These are phyloP conservation scores for Volucella inflata DNA, from an alignment of 2,888 invertebrate species.

Conservation along the genomic window DNA sequence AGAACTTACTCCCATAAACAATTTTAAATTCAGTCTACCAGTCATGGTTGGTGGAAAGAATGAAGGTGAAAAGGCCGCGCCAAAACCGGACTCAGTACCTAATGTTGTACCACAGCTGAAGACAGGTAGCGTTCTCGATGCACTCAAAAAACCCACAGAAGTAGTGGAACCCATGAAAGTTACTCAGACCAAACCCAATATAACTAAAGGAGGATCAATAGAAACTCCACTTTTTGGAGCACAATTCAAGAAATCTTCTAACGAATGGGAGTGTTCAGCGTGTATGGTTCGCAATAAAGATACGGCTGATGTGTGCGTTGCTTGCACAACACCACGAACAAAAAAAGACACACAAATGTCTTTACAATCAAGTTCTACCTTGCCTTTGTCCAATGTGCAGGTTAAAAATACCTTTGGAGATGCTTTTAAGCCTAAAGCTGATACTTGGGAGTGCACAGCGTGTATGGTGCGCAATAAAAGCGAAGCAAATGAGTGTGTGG, in stretches of 20 bases:
- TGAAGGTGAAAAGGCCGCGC: constrained; percentile 1
- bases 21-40: constrained; percentile 86
- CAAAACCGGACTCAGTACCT: not conserved
- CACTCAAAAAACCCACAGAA: constrained; percentile 77
- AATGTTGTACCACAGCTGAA: constrained; percentile 80
- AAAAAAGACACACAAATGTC: constrained; percentile 65
- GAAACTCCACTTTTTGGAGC: constrained; percentile 78
- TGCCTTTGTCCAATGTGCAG: constrained; percentile 53
- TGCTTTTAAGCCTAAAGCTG: constrained; percentile 85
- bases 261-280: constrained; percentile 88
- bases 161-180: constrained; percentile 22
- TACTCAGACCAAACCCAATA: constrained; percentile 16
- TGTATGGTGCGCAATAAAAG: constrained; percentile 86
- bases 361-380: constrained; percentile 41
- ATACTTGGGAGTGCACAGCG: constrained; percentile 86
- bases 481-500: constrained; percentile 84
- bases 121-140: constrained; percentile 84
- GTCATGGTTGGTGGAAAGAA: constrained; percentile 79
- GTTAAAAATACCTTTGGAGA: constrained; percentile 81
- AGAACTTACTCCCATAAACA: constrained; percentile 84
- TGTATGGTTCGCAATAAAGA: constrained; percentile 87
- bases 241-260: constrained; percentile 85
- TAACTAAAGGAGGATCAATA: not conserved
- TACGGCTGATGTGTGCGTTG: constrained; percentile 84
- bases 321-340: constrained; percentile 84